phyloP scores from a whole-genome alignment of 2,888 invertebrate species.

The Eubasilissa splendida region DNA sequence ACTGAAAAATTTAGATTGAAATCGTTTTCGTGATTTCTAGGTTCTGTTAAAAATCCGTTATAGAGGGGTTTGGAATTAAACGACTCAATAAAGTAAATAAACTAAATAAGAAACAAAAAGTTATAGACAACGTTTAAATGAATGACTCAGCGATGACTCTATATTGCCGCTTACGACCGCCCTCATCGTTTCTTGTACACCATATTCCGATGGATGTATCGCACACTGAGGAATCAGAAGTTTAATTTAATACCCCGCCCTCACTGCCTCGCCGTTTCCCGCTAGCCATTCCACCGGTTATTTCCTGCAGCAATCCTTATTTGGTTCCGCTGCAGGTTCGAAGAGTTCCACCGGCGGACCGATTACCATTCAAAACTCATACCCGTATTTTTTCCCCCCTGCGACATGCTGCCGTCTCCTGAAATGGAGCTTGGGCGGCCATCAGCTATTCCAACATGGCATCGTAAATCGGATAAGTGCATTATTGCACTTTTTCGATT shows the following conservation, averaged over 20 bases:
- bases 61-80: no score
- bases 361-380: constrained; percentile 35
- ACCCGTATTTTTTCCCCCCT: constrained; percentile 28
- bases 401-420: constrained; percentile 14
- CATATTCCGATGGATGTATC: no score
- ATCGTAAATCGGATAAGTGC: background rate
- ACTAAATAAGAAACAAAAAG: no score
- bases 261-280: background rate
- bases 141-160: no score
- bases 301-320: constrained; percentile 23
- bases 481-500: constrained; percentile 24
- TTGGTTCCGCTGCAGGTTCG: background rate
- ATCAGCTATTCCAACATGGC: background rate
- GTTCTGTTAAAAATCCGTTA: no score
- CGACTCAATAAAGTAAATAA: no score
- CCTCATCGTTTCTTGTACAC: no score
- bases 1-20: no score
- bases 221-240: no score
- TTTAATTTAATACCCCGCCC: background rate
- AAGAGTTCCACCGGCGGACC: background rate
- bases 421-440: constrained; percentile 4
- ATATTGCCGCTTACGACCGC: no score
- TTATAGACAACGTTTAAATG: no score
- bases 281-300: background rate
- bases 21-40: no score